Conservation (phyloP, 2,888 invertebrate genomes). For the Phyllotreta cruciferae region DNA sequence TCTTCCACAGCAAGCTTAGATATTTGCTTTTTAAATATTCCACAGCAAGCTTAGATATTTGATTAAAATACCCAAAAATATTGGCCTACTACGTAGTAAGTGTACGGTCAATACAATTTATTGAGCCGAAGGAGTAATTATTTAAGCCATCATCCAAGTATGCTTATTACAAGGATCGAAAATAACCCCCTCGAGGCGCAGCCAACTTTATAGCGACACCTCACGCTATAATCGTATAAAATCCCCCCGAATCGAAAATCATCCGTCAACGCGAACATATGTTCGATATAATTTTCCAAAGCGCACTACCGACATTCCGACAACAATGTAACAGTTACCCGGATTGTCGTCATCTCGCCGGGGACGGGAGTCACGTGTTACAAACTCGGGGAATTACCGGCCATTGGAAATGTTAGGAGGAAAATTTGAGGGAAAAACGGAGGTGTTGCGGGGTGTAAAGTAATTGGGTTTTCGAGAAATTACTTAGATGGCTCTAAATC, state of each 20-base stretch:
- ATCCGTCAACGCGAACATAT: slow-evolving; percentile 55
- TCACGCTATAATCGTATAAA: slow-evolving; percentile 39
- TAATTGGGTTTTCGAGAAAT: slow-evolving; percentile 15
- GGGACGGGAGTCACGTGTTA: slow-evolving; percentile 57
- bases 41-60: no score
- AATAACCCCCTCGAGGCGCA: slow-evolving; percentile 18
- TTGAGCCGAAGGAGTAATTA: no score
- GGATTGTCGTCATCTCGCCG: no score
- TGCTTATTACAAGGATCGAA: background rate
- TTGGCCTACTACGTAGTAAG: no score
- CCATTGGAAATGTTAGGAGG: no score
- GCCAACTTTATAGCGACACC: slow-evolving; percentile 23
- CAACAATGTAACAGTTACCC: slow-evolving; percentile 56
- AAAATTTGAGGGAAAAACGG: no score
- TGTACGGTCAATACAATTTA: no score
- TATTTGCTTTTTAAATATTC: no score
- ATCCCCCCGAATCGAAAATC: slow-evolving; percentile 37
- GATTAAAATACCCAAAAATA: no score
- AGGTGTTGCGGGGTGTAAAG: slow-evolving; percentile 41
- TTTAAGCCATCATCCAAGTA: no score
- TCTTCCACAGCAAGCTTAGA: no score
- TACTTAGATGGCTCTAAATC: slow-evolving; percentile 25
- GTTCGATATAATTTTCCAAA: slow-evolving; percentile 49
- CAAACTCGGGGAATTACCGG: slow-evolving; percentile 49
- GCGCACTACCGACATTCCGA: slow-evolving; percentile 45